Percentiles rank a stretch among this genome's conserved stretches.
These are phyloP conservation scores for Hoplodrina blanda DNA, from an alignment of 2,888 invertebrate species.

Conservation along the genomic window DNA sequence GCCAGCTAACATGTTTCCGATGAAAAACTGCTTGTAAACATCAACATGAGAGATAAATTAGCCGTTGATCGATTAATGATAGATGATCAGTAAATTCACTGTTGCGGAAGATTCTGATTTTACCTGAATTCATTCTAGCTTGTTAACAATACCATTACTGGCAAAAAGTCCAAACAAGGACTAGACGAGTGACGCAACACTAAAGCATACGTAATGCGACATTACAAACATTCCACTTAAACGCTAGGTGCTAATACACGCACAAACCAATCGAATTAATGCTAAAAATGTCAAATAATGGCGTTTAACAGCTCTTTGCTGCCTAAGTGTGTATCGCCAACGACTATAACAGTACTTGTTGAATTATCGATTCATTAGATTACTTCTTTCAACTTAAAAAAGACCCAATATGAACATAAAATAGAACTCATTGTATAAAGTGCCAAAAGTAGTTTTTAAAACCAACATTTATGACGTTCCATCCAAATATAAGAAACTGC, in stretches of 20 bases:
- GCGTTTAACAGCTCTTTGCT: constrained; percentile 1
- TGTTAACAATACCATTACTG: constrained; percentile 8
- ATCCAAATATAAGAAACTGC: constrained; percentile 3
- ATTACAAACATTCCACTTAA: constrained; percentile 31
- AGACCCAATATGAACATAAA: not conserved
- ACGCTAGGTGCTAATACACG: constrained; percentile 17
- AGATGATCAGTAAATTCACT: not conserved
- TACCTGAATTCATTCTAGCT: not conserved
- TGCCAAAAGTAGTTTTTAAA: not conserved
- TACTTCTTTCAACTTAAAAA: not conserved
- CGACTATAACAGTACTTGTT: not conserved
- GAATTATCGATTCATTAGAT: not conserved
- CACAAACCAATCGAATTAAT: constrained; percentile 15
- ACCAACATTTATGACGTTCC: not conserved
- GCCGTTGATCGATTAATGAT: not conserved
- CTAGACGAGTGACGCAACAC: constrained; percentile 50
- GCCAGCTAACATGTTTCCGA: not conserved
- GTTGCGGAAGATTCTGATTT: constrained; percentile 12
- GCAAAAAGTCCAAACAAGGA: constrained; percentile 24
- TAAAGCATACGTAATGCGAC: constrained; percentile 41
- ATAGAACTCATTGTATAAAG: not conserved
- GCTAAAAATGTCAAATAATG: constrained; percentile 28
- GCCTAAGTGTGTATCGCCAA: not conserved
- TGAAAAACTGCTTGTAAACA: not conserved
- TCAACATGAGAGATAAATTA: not conserved